These are phyloP conservation scores for Eupeodes latifasciatus DNA, from an alignment of 2,888 invertebrate species.

Conservation along the genomic window DNA sequence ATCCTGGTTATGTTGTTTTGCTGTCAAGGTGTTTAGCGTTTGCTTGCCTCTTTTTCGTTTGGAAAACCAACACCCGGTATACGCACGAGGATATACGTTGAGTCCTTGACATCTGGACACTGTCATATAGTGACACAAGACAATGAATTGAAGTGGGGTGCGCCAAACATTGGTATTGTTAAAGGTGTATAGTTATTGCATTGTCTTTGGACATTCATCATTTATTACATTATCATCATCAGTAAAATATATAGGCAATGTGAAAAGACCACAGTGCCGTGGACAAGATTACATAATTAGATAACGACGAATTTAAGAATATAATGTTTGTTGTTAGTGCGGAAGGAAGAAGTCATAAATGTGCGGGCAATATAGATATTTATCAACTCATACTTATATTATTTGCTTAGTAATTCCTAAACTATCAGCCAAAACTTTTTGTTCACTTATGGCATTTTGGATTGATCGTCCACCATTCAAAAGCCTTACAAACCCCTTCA, in stretches of 20 bases:
- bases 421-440: too few species aligned
- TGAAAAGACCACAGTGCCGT: slow-evolving; percentile 10
- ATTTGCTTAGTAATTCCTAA: too few species aligned
- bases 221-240: slow-evolving; percentile 62
- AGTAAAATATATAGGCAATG: slow-evolving; percentile 30
- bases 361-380: too few species aligned
- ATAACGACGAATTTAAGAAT: background rate
- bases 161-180: slow-evolving; percentile 53
- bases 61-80: slow-evolving; percentile 70
- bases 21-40: slow-evolving; percentile 72
- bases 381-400: too few species aligned
- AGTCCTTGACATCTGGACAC: slow-evolving; percentile 75
- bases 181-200: slow-evolving; percentile 4
- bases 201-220: slow-evolving; percentile 60
- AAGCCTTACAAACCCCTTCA: too few species aligned
- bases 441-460: too few species aligned
- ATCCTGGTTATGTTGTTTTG: slow-evolving; percentile 17
- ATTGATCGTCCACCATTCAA: too few species aligned
- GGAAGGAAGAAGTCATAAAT: background rate
- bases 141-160: slow-evolving; percentile 60
- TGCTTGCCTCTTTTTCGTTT: slow-evolving; percentile 39
- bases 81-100: slow-evolving; percentile 51
- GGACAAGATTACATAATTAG: slow-evolving; percentile 34
- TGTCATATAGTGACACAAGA: slow-evolving; percentile 14
- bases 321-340: slow-evolving; percentile 1